Evolutionary conservation across 2,113 vertebrate genomes (phyloP).

Genomic region (Psittacula cyanocephala): DNA sequence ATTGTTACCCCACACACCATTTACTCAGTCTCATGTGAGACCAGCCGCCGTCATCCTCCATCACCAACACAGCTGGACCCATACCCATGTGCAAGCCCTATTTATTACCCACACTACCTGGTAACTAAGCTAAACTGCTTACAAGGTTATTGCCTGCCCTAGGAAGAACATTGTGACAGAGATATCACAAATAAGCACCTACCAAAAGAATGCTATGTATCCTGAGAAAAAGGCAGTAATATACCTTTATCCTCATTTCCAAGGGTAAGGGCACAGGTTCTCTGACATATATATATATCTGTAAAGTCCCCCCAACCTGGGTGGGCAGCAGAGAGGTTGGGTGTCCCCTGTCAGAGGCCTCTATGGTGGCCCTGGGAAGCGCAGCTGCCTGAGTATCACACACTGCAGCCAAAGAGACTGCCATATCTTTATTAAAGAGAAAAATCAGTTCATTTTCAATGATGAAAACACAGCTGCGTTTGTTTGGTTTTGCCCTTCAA

Average conservation of each 20-base stretch:
- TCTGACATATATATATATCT: neutral
- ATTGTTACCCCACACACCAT: neutral
- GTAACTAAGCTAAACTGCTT: neutral
- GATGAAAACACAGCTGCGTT: neutral
- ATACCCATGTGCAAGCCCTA: accelerated
- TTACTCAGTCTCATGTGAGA: neutral
- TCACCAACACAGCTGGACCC: neutral
- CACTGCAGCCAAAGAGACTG: neutral
- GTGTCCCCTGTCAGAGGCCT: neutral
- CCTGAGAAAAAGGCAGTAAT: neutral
- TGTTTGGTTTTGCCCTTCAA: neutral
- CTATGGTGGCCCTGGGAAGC: neutral
- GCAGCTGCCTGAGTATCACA: neutral
- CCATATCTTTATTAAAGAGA: neutral
- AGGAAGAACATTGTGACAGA: neutral
- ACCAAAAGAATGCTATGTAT: neutral
- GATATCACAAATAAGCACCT: neutral
- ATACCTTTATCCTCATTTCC: neutral
- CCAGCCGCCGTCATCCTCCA: neutral
- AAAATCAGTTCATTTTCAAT: neutral
- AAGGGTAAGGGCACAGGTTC: neutral
- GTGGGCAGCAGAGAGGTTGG: neutral
- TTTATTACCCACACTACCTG: neutral
- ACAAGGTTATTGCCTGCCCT: neutral
- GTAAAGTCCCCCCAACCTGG: neutral